These are phyloP conservation scores for Agelastica alni DNA, from an alignment of 2,888 invertebrate species.

Conservation along the genomic window DNA sequence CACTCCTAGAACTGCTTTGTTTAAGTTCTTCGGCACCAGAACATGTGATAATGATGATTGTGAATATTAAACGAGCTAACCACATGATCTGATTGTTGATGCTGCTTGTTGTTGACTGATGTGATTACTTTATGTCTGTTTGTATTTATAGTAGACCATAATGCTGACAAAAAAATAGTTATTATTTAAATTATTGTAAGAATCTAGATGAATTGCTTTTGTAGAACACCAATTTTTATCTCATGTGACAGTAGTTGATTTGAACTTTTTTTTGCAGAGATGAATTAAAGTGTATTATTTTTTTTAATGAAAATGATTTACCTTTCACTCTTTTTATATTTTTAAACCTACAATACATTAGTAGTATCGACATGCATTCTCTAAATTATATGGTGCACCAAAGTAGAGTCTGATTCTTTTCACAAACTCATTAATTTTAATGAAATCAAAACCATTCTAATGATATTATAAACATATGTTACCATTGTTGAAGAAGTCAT, in stretches of 20 bases:
- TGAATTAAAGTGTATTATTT: conserved; percentile 10
- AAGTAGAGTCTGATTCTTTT: too few relatives aligned
- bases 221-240: conserved; percentile 56
- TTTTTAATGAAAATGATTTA: background rate
- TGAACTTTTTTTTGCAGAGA: conserved; percentile 35
- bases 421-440: too few relatives aligned
- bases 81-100: conserved; percentile 9
- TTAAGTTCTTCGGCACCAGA: conserved; percentile 3
- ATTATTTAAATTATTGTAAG: conserved; percentile 37
- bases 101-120: conserved; percentile 3
- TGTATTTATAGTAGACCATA: conserved; percentile 38
- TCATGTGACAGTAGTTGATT: conserved; percentile 47
- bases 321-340: too few relatives aligned
- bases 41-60: background rate
- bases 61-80: background rate
- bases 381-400: too few relatives aligned
- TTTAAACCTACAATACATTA: too few relatives aligned
- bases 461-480: too few relatives aligned
- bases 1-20: conserved; percentile 17
- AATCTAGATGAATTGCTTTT: conserved; percentile 48
- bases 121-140: conserved; percentile 3
- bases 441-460: too few relatives aligned
- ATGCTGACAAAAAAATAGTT: conserved; percentile 24
- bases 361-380: too few relatives aligned
- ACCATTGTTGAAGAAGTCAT: too few relatives aligned